phyloP scores from a whole-genome alignment of 2,888 invertebrate species.

The Chrysolina haemoptera region DNA sequence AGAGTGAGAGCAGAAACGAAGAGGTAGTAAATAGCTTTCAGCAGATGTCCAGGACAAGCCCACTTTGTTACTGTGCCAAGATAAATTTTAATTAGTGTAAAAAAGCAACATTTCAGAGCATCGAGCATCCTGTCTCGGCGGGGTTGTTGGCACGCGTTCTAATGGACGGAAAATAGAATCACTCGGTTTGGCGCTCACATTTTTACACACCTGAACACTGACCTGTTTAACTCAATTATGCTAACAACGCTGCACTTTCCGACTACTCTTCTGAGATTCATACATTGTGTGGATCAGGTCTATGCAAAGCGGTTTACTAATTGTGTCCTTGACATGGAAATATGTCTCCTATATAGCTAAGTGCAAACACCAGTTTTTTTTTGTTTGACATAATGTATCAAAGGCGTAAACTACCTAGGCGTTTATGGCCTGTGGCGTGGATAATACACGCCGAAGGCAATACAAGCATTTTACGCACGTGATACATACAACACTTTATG shows the following conservation, averaged over 20 bases:
- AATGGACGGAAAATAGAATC: slow-evolving; percentile 19
- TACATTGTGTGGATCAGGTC: not conserved
- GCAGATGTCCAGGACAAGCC: slow-evolving; percentile 9
- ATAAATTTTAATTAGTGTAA: slow-evolving; percentile 10
- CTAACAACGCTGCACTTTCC: not conserved
- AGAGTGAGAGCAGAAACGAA: not conserved
- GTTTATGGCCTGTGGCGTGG: too few relatives aligned
- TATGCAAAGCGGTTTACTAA: not conserved
- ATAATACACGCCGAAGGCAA: too few relatives aligned
- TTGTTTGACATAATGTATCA: too few relatives aligned
- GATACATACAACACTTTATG: too few relatives aligned
- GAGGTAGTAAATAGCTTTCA: not conserved
- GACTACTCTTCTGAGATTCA: too few relatives aligned
- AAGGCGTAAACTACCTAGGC: too few relatives aligned
- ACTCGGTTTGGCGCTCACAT: not conserved
- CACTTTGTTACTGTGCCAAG: slow-evolving; percentile 15
- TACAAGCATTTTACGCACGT: too few relatives aligned
- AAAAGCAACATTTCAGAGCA: slow-evolving; percentile 16
- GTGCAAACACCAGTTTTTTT: too few relatives aligned
- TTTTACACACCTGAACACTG: slow-evolving; percentile 1
- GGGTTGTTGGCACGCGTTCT: slow-evolving; percentile 23
- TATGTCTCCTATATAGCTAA: too few relatives aligned
- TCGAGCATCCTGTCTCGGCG: slow-evolving; percentile 27
- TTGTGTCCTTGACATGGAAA: not conserved
- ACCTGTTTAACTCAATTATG: not conserved